Percentiles rank a stretch among this genome's conserved stretches.
These are phyloP conservation scores for Oceanodroma leucorhoa DNA, from an alignment of 2,797 vertebrate genomes.

Conservation along the genomic window DNA sequence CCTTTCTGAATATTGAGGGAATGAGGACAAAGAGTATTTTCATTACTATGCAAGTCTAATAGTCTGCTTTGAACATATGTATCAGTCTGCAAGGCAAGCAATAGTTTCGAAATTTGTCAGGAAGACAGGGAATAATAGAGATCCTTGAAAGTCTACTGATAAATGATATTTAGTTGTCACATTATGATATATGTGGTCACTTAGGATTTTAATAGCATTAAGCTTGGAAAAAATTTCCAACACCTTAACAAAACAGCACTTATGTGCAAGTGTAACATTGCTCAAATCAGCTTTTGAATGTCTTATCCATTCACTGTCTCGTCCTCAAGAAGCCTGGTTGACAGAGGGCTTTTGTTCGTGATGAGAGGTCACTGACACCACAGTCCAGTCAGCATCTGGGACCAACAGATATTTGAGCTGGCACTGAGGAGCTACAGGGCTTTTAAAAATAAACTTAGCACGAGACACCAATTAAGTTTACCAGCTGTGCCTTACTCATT, in stretches of 20 bases:
- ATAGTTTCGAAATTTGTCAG: neutral
- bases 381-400: neutral
- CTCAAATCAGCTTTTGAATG: neutral
- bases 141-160: neutral
- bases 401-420: neutral
- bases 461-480: neutral
- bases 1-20: neutral
- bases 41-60: neutral
- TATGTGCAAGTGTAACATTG: neutral
- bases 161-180: neutral
- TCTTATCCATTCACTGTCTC: neutral
- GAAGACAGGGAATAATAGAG: neutral
- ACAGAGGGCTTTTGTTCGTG: neutral
- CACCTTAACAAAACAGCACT: neutral
- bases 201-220: neutral
- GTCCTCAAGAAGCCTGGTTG: neutral
- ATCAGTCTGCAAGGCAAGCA: neutral
- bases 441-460: neutral
- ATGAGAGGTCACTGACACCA: neutral
- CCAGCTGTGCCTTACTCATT: neutral
- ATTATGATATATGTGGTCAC: neutral
- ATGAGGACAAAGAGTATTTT: neutral
- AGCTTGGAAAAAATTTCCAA: neutral
- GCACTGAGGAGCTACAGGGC: neutral
- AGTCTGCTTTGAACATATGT: neutral